A percentile compares a stretch with the other conserved stretches of the same genome.
Evolutionary conservation across 2,797 vertebrate species (phyloP).

Genomic region (Hephaestus fuliginosus): DNA sequence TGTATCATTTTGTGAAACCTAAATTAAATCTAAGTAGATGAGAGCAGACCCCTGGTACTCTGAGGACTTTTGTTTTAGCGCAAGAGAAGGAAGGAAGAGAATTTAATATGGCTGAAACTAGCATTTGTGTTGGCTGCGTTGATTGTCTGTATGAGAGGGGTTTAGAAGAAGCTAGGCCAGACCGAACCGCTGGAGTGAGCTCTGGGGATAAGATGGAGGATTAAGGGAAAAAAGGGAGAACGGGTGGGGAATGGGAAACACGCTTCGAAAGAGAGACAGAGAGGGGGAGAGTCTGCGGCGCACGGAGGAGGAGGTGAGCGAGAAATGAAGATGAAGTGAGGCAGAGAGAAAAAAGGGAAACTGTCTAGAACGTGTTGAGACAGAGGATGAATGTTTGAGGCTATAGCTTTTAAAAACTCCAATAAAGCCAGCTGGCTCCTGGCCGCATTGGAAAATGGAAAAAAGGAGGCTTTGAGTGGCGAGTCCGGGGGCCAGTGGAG

Average conservation of each 20-base stretch:
- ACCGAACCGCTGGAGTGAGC: constrained; percentile 69
- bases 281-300: constrained; percentile 4
- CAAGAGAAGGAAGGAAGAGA: constrained; percentile 33
- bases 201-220: constrained; percentile 72
- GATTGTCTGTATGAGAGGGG: constrained; percentile 58
- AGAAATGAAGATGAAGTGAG: constrained; percentile 68
- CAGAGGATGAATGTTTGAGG: constrained; percentile 73
- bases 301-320: constrained; percentile 28
- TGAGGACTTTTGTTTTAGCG: constrained; percentile 48
- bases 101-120: constrained; percentile 68
- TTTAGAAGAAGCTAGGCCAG: constrained; percentile 61
- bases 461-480: constrained; percentile 58
- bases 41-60: constrained; percentile 39
- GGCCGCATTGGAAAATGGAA: constrained; percentile 69
- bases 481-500: constrained; percentile 67
- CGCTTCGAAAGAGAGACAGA: constrained; percentile 29
- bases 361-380: constrained; percentile 61
- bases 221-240: constrained; percentile 49
- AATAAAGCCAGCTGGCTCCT: constrained; percentile 72
- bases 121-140: constrained; percentile 59
- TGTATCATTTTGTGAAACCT: constrained; percentile 57
- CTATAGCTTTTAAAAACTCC: constrained; percentile 72
- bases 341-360: constrained; percentile 59
- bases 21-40: constrained; percentile 75
- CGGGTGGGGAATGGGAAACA: constrained; percentile 18